Base-by-base conservation (phyloP, 2,797 vertebrate genomes). In the Tragelaphus oryx region DNA sequence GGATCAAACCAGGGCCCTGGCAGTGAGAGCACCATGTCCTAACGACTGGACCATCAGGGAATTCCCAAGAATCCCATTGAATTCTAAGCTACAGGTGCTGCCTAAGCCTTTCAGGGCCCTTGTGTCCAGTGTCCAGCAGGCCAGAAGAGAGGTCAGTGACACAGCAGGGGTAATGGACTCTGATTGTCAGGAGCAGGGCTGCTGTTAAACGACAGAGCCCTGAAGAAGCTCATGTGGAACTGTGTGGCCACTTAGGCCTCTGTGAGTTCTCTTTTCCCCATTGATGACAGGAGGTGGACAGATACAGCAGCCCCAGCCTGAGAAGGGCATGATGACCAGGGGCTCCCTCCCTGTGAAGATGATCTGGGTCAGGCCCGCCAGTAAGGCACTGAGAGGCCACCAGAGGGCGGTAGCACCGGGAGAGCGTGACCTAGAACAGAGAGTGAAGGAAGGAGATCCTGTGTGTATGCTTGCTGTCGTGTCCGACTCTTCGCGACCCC, bases 341-440 rank as follows among this genome's bases (percentile, higher is more conserved):
- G 12, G 30, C 33, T 91, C 50, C 26, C 24, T 60, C 37, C 28
- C 76, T 50, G 90, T n/a, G 44, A 9, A 50, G 76, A 52, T n/a
- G 26, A 33, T 50, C 28, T 71, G 75, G 5, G 28, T 90, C 57
- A 92, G 82, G 41, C 26, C 33, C 74, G 10, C 46, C 48, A 86
- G 52, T 71, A 85, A 97, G 74, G 30, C 50, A 68, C 28, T 26
- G 60, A 79, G 60, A 79, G n/a, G 54, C 94, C 94, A 94, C 87
- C 57, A 95, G 89, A 95, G 75, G 89, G 83, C 79, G 79, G 83
- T 89, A 96, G 76, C 65, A 91, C 48, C 37, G n/a, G 82, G 74
- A 11, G 10, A 95, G n/a, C 8, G 9, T 86, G n/a, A 76, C 65
- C 84, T 85, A 48, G 90, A 94, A 50, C 13, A 8, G 46, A 52